Conservation (phyloP, 2,797 vertebrate genomes). For the Capromys pilorides region DNA sequence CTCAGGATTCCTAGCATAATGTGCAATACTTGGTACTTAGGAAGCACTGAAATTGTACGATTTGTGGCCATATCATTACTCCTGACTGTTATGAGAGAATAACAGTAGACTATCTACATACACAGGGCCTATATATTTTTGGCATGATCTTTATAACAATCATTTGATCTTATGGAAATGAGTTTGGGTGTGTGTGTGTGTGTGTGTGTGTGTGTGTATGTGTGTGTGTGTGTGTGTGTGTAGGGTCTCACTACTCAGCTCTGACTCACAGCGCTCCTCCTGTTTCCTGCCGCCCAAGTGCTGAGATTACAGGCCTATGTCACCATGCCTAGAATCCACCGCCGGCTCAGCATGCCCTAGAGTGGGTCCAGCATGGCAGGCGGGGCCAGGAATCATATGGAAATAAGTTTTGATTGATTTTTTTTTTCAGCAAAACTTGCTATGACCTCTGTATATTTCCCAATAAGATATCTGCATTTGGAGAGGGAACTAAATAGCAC, state of each 20-base stretch:
- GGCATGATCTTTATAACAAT: not conserved
- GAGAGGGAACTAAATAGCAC: not conserved
- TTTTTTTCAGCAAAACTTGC: slow-evolving; percentile 51
- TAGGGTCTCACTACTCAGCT: no score
- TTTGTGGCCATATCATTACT: not conserved
- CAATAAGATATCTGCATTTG: not conserved
- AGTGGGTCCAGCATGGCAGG: no score
- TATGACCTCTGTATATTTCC: not conserved
- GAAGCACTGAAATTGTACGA: not conserved
- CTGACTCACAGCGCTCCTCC: no score
- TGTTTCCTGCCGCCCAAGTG: no score
- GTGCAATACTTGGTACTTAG: not conserved
- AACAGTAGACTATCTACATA: not conserved
- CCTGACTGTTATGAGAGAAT: not conserved
- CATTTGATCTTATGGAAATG: not conserved
- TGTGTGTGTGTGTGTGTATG: no score
- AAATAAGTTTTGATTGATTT: slow-evolving; percentile 2
- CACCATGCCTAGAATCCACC: no score
- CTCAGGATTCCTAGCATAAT: not conserved
- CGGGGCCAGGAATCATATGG: not conserved
- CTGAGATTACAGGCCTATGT: no score
- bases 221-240: no score
- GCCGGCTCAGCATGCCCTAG: no score
- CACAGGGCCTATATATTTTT: not conserved
- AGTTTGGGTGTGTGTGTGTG: no score